Evolutionary conservation across 2,888 invertebrate genomes (phyloP).

Genomic region (Ectemnius cavifrons): DNA sequence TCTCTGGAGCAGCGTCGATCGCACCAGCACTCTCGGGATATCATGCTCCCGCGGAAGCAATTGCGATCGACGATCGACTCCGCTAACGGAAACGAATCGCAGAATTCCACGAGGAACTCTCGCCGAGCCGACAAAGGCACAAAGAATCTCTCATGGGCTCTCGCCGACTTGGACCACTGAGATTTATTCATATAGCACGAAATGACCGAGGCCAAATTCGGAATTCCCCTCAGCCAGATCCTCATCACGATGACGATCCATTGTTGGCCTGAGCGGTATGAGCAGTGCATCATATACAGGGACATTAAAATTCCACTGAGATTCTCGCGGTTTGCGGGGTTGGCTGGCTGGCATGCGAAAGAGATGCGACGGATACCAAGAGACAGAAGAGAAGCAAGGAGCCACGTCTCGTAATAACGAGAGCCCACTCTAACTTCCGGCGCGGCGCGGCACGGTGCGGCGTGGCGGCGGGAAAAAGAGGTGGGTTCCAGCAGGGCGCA

Average conservation of each 20-base stretch:
- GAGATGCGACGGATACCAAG: conserved; percentile 31
- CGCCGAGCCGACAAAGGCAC: background rate
- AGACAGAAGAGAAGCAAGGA: conserved; percentile 15
- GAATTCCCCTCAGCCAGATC: too few species aligned
- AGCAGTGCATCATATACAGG: background rate
- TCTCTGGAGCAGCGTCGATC: background rate
- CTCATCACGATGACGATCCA: too few species aligned
- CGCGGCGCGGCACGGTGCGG: background rate
- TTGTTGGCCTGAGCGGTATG: too few species aligned
- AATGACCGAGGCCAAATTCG: too few species aligned
- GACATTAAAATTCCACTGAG: conserved; percentile 44
- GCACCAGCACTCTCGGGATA: too few species aligned
- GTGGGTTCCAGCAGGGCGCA: conserved; percentile 17
- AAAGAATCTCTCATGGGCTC: too few species aligned
- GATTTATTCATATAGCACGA: too few species aligned
- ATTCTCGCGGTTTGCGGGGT: conserved; percentile 21
- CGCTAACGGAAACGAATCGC: background rate
- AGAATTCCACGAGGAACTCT: conserved; percentile 4
- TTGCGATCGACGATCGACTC: background rate
- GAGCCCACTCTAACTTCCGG: conserved; percentile 42
- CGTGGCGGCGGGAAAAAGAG: conserved; percentile 6
- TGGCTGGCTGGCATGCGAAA: conserved; percentile 16
- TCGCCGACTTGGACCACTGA: too few species aligned
- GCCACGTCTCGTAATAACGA: conserved; percentile 43
- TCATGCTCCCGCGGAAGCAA: background rate